Evolutionary conservation across 2,797 vertebrate species (phyloP), one percentile per base, ranked within the genome.

Genomic region (Sciurus vulgaris): DNA sequence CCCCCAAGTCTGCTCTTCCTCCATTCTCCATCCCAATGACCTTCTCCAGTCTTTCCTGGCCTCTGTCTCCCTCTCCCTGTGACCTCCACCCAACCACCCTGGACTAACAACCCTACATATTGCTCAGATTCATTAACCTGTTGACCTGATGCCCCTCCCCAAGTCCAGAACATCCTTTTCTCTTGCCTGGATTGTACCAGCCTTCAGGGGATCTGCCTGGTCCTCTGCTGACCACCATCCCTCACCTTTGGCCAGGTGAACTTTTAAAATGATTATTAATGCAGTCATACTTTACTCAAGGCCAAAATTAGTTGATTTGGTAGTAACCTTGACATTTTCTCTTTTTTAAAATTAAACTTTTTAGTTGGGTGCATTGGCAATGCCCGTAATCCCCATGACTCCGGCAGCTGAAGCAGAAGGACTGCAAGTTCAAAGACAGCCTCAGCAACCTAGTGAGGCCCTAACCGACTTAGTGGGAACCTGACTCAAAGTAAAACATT

Each of bases 291-390:
- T 83, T 92, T 38, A 77, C 56, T 79, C 35, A 76, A 89, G 86
- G 65, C 51, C 69, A 86, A 95, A 85, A 72, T 77, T 82, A 82
- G 28, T 12, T 89, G 44, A 81, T 65, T 73, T 89, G 54, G 14
- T 83, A 89, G 54, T 86, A n/a, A 94, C 73, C 89, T 86, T 65
- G 54, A 92, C 63, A 59, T 54, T 87, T 87, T 70, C 12, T 24
- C 12, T 41, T 61, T 85, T 73, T 81, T 33, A 86, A 89, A 84
- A 82, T 38, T 82, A 82, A 65, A 24, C 56, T 26, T 83, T n/a
- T 82, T 59, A 72, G 72, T 3, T 38, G 20, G 20, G 54, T 7
- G 5, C 5, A 6, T 5, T 20, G 18, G 54, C 20, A 2, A 56
- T 22, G 20, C 54, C 54, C 22, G 20, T 56, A 22, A 56, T 22